Conservation (phyloP, 2,888 invertebrate species). For the Mimumesa dahlbomi region DNA sequence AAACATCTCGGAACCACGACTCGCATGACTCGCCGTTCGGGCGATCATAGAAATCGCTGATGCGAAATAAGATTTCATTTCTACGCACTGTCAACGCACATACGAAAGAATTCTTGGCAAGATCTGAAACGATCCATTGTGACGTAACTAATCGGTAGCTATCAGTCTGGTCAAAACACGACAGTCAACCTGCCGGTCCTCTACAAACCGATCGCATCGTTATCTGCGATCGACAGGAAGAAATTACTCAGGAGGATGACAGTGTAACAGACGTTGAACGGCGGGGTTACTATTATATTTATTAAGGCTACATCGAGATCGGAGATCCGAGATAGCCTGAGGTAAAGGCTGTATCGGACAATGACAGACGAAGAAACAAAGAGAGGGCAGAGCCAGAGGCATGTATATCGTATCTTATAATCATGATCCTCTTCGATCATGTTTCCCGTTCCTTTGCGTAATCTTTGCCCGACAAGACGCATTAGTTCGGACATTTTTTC, state of each 20-base stretch:
- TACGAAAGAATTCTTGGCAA: not conserved
- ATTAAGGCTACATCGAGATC: conserved; percentile 63
- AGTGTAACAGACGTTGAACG: conserved; percentile 61
- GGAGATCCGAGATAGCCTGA: conserved; percentile 56
- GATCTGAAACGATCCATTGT: conserved; percentile 42
- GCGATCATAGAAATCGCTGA: not conserved
- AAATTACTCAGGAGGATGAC: conserved; percentile 68
- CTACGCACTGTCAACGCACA: not conserved
- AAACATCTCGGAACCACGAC: too few species aligned
- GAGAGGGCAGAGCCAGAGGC: conserved; percentile 27
- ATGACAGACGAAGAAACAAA: conserved; percentile 58
- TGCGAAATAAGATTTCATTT: not conserved
- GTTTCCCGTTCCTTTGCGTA: conserved; percentile 27
- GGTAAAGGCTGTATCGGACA: conserved; percentile 40
- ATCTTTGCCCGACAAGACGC: conserved; percentile 30
- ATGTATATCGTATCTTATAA: conserved; percentile 47
- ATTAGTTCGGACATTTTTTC: conserved; percentile 23
- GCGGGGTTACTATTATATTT: conserved; percentile 63
- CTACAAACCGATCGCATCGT: conserved; percentile 61
- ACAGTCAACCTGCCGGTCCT: conserved; percentile 50
- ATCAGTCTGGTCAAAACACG: conserved; percentile 60
- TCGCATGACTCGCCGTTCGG: too few species aligned
- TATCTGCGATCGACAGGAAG: conserved; percentile 70
- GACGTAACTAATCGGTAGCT: conserved; percentile 63
- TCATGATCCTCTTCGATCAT: conserved; percentile 40